These are phyloP conservation scores for Mesopsocus fuscifrons DNA, from an alignment of 2,888 invertebrate species.

Conservation along the genomic window DNA sequence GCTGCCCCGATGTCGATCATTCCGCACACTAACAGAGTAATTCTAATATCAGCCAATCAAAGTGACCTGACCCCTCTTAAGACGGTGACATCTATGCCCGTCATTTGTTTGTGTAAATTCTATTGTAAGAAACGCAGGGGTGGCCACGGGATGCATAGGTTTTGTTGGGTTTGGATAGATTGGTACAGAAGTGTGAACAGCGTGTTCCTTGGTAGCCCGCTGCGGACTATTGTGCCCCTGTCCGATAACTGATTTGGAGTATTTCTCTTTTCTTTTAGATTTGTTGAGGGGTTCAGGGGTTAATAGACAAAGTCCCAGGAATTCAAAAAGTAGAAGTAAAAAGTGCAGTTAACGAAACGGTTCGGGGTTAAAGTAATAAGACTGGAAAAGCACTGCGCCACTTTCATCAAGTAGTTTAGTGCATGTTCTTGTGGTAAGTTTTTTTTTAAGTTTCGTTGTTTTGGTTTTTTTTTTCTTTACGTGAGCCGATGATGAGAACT, in stretches of 20 bases:
- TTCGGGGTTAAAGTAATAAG: background rate
- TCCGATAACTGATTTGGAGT: background rate
- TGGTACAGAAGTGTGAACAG: no score
- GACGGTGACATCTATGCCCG: no score
- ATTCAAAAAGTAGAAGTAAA: background rate
- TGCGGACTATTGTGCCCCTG: background rate
- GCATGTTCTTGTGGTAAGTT: background rate
- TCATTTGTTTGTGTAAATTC: no score
- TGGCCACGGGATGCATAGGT: no score
- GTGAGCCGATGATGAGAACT: conserved; percentile 7
- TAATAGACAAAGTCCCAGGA: background rate
- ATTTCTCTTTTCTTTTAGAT: background rate
- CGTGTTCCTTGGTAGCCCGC: no score
- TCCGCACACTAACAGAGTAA: no score
- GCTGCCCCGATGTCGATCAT: no score
- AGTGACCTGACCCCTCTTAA: no score
- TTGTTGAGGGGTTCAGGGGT: background rate
- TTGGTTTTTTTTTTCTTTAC: background rate
- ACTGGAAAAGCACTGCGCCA: background rate
- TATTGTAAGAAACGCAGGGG: no score
- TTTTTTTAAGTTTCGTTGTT: background rate
- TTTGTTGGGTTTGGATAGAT: no score
- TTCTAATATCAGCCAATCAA: no score
- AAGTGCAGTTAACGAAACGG: background rate
- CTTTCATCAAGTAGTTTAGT: background rate